These are phyloP conservation scores for Drosophila stalkeri DNA, from an alignment of 2,888 invertebrate species.

Conservation along the genomic window DNA sequence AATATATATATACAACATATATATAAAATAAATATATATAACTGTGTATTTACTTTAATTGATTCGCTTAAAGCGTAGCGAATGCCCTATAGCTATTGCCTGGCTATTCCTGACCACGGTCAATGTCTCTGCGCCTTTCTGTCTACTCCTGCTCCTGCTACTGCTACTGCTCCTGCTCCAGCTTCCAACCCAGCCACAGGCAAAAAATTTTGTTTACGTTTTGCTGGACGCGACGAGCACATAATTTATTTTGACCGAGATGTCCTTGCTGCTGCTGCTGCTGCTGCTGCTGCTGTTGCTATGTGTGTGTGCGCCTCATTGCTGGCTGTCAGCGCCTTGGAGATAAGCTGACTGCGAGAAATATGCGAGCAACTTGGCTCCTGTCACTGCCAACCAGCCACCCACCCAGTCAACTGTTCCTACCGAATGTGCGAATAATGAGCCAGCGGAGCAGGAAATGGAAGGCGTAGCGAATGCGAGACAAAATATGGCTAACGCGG, in stretches of 20 bases:
- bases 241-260: conserved; percentile 74
- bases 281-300: background rate
- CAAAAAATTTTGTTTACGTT: conserved; percentile 74
- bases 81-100: background rate
- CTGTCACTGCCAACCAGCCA: conserved; percentile 12
- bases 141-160: background rate
- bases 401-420: conserved; percentile 19
- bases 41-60: conserved; percentile 25
- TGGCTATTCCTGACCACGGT: conserved; percentile 65
- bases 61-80: conserved; percentile 5
- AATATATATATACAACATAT: background rate
- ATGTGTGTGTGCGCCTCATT: conserved; percentile 51
- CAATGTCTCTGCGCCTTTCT: conserved; percentile 43
- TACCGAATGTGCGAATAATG: conserved; percentile 78
- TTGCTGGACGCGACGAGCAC: conserved; percentile 68
- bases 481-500: conserved; percentile 44
- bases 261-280: conserved; percentile 61
- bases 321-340: conserved; percentile 75
- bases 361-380: conserved; percentile 61
- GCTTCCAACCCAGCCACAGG: background rate
- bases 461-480: conserved; percentile 66
- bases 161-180: background rate
- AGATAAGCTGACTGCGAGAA: conserved; percentile 79
- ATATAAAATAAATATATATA: background rate
- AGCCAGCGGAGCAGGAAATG: conserved; percentile 46